Evolutionary conservation across 2,888 invertebrate genomes (phyloP).

Genomic region (Isoperla grammatica): DNA sequence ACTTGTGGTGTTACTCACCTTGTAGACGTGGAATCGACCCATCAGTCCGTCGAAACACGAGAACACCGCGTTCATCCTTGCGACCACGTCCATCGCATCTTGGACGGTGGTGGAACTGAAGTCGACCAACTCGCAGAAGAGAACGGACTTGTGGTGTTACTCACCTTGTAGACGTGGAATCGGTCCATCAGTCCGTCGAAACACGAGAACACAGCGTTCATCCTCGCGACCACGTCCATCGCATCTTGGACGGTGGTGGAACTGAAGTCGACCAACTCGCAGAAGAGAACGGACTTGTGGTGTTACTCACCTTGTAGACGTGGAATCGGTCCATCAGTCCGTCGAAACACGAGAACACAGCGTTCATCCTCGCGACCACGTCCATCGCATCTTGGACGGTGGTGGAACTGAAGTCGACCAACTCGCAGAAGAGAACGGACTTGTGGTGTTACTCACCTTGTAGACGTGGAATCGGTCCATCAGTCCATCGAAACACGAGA

Average conservation of each 20-base stretch:
- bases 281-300: too few relatives aligned
- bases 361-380: constrained; percentile 78
- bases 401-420: constrained; percentile 56
- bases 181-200: too few relatives aligned
- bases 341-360: constrained; percentile 80
- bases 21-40: constrained; percentile 80
- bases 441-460: constrained; percentile 55
- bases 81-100: constrained; percentile 70
- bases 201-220: too few relatives aligned
- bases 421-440: constrained; percentile 73
- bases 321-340: constrained; percentile 74
- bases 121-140: constrained; percentile 68
- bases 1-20: too few relatives aligned
- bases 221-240: too few relatives aligned
- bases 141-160: too few relatives aligned
- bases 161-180: too few relatives aligned
- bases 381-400: constrained; percentile 63
- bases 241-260: too few relatives aligned
- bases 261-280: too few relatives aligned
- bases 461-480: constrained; percentile 81
- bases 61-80: constrained; percentile 80
- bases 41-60: constrained; percentile 78
- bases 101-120: constrained; percentile 55
- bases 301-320: constrained; percentile 88
- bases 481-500: constrained; percentile 76